Conservation (phyloP, 2,113 vertebrate genomes). For the Triplophysa siluroides region DNA sequence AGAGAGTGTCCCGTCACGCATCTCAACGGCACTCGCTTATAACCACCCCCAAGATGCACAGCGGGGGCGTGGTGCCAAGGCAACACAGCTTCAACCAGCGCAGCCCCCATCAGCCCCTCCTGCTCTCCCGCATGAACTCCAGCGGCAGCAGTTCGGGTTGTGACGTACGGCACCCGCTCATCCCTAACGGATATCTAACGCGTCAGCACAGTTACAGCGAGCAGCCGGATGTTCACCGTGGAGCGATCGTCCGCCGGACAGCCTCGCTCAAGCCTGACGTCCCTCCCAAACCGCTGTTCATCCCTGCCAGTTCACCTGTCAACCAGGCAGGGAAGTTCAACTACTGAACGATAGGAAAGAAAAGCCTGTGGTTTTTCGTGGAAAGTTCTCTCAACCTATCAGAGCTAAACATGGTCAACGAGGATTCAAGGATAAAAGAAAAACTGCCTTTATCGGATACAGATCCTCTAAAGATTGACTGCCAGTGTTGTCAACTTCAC, state of each 20-base stretch:
- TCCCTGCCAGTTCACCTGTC: slow-evolving; percentile 80
- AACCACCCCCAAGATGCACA: slow-evolving; percentile 72
- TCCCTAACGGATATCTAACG: slow-evolving; percentile 73
- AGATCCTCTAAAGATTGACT: slow-evolving; percentile 49
- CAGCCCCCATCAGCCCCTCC: slow-evolving; percentile 72
- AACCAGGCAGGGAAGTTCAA: slow-evolving; percentile 79
- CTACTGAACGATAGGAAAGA: slow-evolving; percentile 70
- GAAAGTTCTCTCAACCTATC: slow-evolving; percentile 27
- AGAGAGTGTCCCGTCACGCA: slow-evolving; percentile 71
- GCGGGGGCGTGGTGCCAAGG: slow-evolving; percentile 73
- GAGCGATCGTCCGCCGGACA: slow-evolving; percentile 74
- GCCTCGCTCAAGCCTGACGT: slow-evolving; percentile 79
- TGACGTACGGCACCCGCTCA: slow-evolving; percentile 76
- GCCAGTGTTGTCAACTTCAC: slow-evolving; percentile 64
- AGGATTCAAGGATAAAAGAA: slow-evolving; percentile 3
- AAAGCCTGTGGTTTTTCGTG: slow-evolving; percentile 38
- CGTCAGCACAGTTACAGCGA: slow-evolving; percentile 81
- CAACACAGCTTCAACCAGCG: slow-evolving; percentile 80
- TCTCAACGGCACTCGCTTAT: slow-evolving; percentile 79
- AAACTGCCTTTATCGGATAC: slow-evolving; percentile 34
- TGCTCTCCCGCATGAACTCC: slow-evolving; percentile 82
- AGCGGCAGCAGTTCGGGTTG: slow-evolving; percentile 71
- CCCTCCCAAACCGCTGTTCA: slow-evolving; percentile 77
- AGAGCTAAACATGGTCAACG: slow-evolving; percentile 17
- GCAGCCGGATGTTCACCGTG: slow-evolving; percentile 73